These are phyloP conservation scores for Seriola quinqueradiata DNA, from an alignment of 2,113 vertebrate species.

Conservation along the genomic window DNA sequence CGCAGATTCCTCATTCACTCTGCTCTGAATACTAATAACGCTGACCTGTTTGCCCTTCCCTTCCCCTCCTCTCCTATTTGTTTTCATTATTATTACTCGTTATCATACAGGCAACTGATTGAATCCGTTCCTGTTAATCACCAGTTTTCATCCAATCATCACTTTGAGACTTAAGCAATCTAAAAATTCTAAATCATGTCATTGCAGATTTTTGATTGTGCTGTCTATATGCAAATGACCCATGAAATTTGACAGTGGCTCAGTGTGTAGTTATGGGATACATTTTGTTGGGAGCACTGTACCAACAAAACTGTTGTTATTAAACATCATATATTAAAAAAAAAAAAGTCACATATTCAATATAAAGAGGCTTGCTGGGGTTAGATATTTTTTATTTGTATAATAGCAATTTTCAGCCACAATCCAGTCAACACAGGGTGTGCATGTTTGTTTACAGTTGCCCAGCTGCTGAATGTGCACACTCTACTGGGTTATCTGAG, in stretches of 20 bases:
- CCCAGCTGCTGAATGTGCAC: slow-evolving; percentile 23
- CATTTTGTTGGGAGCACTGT: slow-evolving; percentile 28
- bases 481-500: neutral
- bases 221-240: slow-evolving; percentile 77
- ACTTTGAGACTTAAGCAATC: slow-evolving; percentile 52
- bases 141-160: slow-evolving; percentile 60
- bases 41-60: slow-evolving; percentile 49
- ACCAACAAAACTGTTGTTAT: slow-evolving; percentile 19
- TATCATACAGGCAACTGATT: slow-evolving; percentile 48
- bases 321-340: slow-evolving; percentile 22
- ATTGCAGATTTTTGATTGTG: slow-evolving; percentile 58
- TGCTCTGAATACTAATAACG: slow-evolving; percentile 44
- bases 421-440: slow-evolving; percentile 2
- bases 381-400: neutral
- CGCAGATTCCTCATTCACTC: neutral
- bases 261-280: neutral
- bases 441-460: slow-evolving; percentile 20
- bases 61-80: slow-evolving; percentile 33
- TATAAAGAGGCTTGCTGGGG: slow-evolving; percentile 8
- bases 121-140: slow-evolving; percentile 58
- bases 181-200: slow-evolving; percentile 44
- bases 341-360: slow-evolving; percentile 10
- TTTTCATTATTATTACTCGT: slow-evolving; percentile 42
- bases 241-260: slow-evolving; percentile 5
- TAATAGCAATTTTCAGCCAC: slow-evolving; percentile 19